These are phyloP conservation scores for Drosophila anceps DNA, from an alignment of 2,888 invertebrate species.

Conservation along the genomic window DNA sequence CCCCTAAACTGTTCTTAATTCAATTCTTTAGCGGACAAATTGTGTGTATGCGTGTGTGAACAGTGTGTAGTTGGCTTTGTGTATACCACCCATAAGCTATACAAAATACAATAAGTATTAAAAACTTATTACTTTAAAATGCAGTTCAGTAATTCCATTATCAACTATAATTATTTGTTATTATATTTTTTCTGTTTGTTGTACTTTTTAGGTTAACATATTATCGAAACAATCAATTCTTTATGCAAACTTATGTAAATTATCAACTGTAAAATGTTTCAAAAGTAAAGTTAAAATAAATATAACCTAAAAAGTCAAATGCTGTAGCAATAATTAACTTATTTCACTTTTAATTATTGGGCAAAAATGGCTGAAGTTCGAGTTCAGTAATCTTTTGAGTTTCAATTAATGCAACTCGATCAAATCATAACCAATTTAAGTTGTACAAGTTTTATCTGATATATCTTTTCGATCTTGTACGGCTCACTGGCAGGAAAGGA, in stretches of 20 bases:
- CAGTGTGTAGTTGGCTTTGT: slow-evolving; percentile 62
- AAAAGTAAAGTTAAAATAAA: slow-evolving; percentile 71
- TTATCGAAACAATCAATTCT: slow-evolving; percentile 57
- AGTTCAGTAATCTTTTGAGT: background rate
- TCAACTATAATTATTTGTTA: slow-evolving; percentile 66
- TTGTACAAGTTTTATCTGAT: too few relatives aligned
- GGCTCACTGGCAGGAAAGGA: too few relatives aligned
- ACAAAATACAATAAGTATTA: slow-evolving; percentile 66
- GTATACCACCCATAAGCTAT: slow-evolving; percentile 42
- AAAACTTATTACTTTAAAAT: slow-evolving; percentile 70
- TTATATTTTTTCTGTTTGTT: slow-evolving; percentile 69
- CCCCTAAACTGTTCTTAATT: slow-evolving; percentile 27
- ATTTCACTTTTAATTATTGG: background rate
- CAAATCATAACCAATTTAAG: background rate
- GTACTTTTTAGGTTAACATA: slow-evolving; percentile 70
- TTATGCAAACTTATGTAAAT: slow-evolving; percentile 67
- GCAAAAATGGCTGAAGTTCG: background rate
- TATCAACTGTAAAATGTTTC: slow-evolving; percentile 66
- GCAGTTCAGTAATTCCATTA: slow-evolving; percentile 74
- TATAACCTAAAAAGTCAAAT: slow-evolving; percentile 70
- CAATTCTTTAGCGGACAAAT: slow-evolving; percentile 33
- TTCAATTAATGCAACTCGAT: background rate
- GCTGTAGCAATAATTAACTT: background rate
- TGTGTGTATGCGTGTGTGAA: slow-evolving; percentile 71
- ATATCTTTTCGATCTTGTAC: too few relatives aligned